These are phyloP conservation scores for Troides oblongomaculatus DNA, from an alignment of 2,888 invertebrate genomes.

Conservation along the genomic window DNA sequence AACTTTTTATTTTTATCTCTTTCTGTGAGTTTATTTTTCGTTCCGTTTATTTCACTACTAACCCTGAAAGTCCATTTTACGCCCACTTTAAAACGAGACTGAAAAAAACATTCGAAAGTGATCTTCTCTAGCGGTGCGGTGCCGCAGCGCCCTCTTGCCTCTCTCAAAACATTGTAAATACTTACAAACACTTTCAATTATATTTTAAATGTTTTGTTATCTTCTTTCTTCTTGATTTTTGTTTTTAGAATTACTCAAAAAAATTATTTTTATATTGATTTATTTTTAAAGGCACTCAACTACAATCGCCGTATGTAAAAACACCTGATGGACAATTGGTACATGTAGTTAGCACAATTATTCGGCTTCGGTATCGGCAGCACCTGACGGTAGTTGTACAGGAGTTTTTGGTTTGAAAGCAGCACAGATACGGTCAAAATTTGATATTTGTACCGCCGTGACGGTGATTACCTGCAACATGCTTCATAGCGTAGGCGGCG, in stretches of 20 bases:
- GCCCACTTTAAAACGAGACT: constrained; percentile 31
- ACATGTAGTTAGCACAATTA: constrained; percentile 55
- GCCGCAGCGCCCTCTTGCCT: constrained; percentile 45
- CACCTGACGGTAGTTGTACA: constrained; percentile 39
- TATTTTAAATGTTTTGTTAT: neutral
- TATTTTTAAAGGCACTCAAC: constrained; percentile 36
- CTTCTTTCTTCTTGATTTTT: neutral
- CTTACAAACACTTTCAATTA: neutral
- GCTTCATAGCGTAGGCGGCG: constrained; percentile 34
- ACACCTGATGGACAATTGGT: constrained; percentile 60
- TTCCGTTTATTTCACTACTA: constrained; percentile 37
- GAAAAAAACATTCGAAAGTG: constrained; percentile 30
- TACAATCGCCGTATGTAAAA: constrained; percentile 40
- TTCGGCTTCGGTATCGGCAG: constrained; percentile 49
- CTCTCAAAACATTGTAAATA: neutral
- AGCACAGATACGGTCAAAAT: constrained; percentile 29
- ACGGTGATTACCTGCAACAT: constrained; percentile 8
- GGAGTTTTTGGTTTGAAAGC: constrained; percentile 27
- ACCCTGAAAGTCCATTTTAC: constrained; percentile 36
- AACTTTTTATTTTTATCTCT: constrained; percentile 34
- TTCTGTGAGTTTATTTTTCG: constrained; percentile 39
- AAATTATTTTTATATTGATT: constrained; percentile 25
- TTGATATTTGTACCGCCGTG: constrained; percentile 4
- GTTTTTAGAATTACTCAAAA: neutral
- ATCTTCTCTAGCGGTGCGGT: constrained; percentile 48